These are phyloP conservation scores for Diorhabda elongata DNA, from an alignment of 1,140 invertebrate genomes.

Conservation along the genomic window DNA sequence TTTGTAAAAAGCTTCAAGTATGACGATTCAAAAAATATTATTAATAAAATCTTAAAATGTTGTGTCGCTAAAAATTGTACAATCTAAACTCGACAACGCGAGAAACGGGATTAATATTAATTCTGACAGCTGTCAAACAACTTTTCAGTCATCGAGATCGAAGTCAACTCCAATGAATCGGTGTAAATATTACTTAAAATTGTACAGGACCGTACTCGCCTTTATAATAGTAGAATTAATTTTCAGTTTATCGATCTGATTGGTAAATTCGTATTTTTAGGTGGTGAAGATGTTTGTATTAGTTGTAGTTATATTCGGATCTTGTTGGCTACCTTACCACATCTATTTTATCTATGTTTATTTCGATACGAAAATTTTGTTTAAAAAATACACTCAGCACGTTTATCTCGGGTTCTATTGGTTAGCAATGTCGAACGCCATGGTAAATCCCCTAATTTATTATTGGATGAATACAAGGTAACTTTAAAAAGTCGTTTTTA, in stretches of 20 bases:
- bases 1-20: too few relatives aligned
- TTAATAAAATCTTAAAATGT: too few relatives aligned
- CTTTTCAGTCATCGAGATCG: too few relatives aligned
- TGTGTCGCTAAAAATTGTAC: too few relatives aligned
- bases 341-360: constrained; percentile 81
- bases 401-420: constrained; percentile 83
- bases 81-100: too few relatives aligned
- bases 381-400: constrained; percentile 72
- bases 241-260: background rate
- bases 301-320: constrained; percentile 76
- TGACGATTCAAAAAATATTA: too few relatives aligned
- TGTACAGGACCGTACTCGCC: too few relatives aligned
- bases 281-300: constrained; percentile 83
- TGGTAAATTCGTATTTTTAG: constrained; percentile 50
- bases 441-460: constrained; percentile 89
- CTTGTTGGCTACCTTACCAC: constrained; percentile 89
- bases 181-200: too few relatives aligned
- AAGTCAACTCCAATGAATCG: too few relatives aligned
- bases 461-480: constrained; percentile 87
- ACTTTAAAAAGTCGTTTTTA: background rate
- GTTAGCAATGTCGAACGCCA: constrained; percentile 88
- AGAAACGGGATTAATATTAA: too few relatives aligned
- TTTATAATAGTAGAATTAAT: background rate
- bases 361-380: constrained; percentile 66
- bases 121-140: too few relatives aligned